A percentile compares a stretch with the other conserved stretches of the same genome.
Conservation (phyloP, 2,888 invertebrate genomes). For the Deladenus siricidicola region DNA sequence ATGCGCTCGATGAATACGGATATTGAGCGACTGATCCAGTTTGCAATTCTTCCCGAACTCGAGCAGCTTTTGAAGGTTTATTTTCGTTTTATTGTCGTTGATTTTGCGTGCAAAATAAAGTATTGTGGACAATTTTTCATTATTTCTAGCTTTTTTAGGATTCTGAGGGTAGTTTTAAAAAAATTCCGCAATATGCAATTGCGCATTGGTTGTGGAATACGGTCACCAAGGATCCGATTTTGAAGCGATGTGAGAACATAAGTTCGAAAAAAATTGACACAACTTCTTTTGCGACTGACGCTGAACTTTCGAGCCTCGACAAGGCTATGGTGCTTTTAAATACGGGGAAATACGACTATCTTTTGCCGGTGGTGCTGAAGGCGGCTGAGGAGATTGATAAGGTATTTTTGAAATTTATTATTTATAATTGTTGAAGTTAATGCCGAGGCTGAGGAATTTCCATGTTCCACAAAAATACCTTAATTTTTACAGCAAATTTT, state of each 20-base stretch:
- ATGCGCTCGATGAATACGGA: not conserved
- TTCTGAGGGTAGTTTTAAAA: not conserved
- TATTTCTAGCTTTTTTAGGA: not conserved
- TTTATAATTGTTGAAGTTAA: too few species aligned
- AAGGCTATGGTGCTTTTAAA: not conserved
- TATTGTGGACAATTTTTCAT: too few species aligned
- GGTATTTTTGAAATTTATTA: too few species aligned
- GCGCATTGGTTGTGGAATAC: constrained; percentile 10
- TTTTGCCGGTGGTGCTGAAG: constrained; percentile 1
- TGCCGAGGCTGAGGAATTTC: too few species aligned
- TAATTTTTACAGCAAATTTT: too few species aligned
- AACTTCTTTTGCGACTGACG: not conserved
- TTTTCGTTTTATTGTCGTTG: not conserved
- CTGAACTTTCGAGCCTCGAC: not conserved
- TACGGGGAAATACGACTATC: not conserved
- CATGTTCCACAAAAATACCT: too few species aligned
- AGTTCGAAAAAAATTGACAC: not conserved
- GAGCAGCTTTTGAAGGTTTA: not conserved
- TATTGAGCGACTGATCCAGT: not conserved
- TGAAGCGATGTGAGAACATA: not conserved
- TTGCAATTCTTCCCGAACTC: not conserved
- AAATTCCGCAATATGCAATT: constrained; percentile 7
- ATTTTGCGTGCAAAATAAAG: not conserved
- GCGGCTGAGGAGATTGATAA: too few species aligned
- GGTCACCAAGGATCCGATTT: constrained; percentile 14